These are phyloP conservation scores for Parasteatoda lunata DNA, from an alignment of 2,888 invertebrate species.

Conservation along the genomic window DNA sequence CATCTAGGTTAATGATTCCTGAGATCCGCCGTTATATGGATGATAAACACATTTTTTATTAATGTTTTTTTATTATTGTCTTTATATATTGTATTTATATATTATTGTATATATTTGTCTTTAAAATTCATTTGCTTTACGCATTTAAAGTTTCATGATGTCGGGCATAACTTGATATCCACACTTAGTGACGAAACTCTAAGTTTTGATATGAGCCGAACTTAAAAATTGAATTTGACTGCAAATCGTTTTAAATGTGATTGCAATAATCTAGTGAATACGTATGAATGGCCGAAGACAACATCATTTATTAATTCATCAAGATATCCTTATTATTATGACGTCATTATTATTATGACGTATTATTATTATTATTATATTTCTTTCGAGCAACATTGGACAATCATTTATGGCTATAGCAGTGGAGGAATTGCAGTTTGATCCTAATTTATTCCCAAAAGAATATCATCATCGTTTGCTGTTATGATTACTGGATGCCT, in stretches of 20 bases:
- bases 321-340: constrained; percentile 78
- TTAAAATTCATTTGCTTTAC: constrained; percentile 82
- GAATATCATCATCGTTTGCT: constrained; percentile 74
- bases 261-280: constrained; percentile 77
- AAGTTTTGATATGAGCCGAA: constrained; percentile 77
- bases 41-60: too few relatives aligned
- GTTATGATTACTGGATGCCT: constrained; percentile 78
- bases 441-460: constrained; percentile 70
- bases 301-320: constrained; percentile 80
- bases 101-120: constrained; percentile 76
- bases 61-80: too few relatives aligned
- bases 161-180: constrained; percentile 81
- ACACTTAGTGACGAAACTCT: constrained; percentile 76
- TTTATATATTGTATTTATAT: too few relatives aligned
- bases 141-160: constrained; percentile 81
- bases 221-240: constrained; percentile 79
- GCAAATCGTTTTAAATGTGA: constrained; percentile 83
- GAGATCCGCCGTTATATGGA: too few relatives aligned
- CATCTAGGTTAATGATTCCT: too few relatives aligned
- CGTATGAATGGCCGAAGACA: constrained; percentile 80
- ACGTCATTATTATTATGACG: too few relatives aligned
- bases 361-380: too few relatives aligned
- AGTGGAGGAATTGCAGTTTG: constrained; percentile 71
- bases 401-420: constrained; percentile 69
- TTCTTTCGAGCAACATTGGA: constrained; percentile 72